Conservation (phyloP, 1,140 invertebrate genomes). For the Dufourea novaeangliae region DNA sequence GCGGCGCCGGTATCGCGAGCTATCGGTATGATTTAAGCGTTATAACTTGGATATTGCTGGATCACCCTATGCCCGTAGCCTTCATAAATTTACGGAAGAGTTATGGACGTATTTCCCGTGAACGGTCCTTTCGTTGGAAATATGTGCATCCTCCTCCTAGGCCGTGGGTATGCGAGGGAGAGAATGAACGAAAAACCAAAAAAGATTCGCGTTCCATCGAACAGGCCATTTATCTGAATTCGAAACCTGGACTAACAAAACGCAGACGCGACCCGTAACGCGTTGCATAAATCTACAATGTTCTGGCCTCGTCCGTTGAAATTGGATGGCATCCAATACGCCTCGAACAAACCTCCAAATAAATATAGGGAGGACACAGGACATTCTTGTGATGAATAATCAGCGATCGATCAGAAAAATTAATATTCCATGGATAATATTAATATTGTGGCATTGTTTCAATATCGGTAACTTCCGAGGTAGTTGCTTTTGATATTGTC, state of each 20-base stretch:
- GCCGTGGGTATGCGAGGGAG: too few species aligned
- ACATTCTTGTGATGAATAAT: too few species aligned
- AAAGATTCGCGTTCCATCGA: slow-evolving; percentile 9
- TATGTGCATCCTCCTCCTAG: not conserved
- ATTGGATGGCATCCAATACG: slow-evolving; percentile 38
- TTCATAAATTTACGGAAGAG: slow-evolving; percentile 50
- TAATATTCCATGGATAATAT: too few species aligned
- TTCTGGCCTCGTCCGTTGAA: slow-evolving; percentile 21
- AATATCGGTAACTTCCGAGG: too few species aligned
- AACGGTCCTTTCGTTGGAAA: slow-evolving; percentile 18
- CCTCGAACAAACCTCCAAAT: slow-evolving; percentile 22
- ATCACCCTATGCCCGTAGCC: not conserved
- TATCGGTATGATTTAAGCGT: slow-evolving; percentile 57
- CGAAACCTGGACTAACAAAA: slow-evolving; percentile 25
- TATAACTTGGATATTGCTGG: slow-evolving; percentile 53
- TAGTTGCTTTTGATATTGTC: too few species aligned
- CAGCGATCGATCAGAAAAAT: too few species aligned
- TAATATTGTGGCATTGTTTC: too few species aligned
- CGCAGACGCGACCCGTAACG: slow-evolving; percentile 21
- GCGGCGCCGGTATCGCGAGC: slow-evolving; percentile 19
- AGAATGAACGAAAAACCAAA: not conserved
- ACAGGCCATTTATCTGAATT: slow-evolving; percentile 47
- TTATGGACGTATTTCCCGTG: slow-evolving; percentile 9
- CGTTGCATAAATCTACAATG: slow-evolving; percentile 31
- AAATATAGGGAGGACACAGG: slow-evolving; percentile 16